A percentile compares a stretch with the other conserved stretches of the same genome.
Conservation (phyloP, 2,888 invertebrate genomes). For the Sesamia inferens region DNA sequence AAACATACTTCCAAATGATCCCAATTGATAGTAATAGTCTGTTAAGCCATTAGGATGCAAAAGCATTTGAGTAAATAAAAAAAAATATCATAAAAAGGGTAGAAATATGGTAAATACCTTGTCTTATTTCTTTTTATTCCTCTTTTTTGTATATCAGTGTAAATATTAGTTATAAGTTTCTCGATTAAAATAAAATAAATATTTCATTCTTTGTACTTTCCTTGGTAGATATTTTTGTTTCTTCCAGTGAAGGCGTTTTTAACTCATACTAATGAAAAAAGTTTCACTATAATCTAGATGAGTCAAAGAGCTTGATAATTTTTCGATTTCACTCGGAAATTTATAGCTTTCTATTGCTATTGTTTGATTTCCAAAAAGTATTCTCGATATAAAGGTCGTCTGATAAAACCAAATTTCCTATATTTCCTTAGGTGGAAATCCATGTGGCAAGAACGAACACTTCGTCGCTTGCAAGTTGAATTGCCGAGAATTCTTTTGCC, state of each 20-base stretch:
- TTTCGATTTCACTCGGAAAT: slow-evolving; percentile 2
- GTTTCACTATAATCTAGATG: not conserved
- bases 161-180: too few species aligned
- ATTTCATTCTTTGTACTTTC: too few species aligned
- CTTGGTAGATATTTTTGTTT: not conserved
- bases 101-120: not conserved
- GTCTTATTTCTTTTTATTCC: not conserved
- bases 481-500: slow-evolving; percentile 67
- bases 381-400: not conserved
- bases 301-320: not conserved
- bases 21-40: too few species aligned
- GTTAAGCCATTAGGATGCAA: too few species aligned
- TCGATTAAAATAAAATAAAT: too few species aligned
- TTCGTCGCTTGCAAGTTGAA: slow-evolving; percentile 62
- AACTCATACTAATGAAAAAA: not conserved
- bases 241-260: not conserved
- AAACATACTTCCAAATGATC: too few species aligned
- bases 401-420: not conserved
- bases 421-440: slow-evolving; percentile 67
- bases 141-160: too few species aligned
- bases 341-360: not conserved
- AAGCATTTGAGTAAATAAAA: too few species aligned
- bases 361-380: not conserved
- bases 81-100: not conserved
- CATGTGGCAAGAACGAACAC: slow-evolving; percentile 65